Conservation (phyloP, 2,113 vertebrate species). For the Rana temporaria region DNA sequence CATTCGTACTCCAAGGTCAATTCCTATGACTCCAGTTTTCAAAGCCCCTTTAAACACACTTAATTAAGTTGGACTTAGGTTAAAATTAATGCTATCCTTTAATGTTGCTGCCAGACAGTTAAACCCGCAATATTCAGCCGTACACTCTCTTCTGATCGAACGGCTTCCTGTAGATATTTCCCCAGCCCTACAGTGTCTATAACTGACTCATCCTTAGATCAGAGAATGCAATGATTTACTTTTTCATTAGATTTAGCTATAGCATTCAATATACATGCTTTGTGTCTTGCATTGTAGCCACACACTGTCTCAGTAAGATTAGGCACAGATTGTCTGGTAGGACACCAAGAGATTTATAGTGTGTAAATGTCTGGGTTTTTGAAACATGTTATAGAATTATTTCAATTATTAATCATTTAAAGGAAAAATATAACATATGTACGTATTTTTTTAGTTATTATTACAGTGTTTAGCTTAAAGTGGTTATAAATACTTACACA, state of each 20-base stretch:
- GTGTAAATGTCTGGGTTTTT: too few relatives aligned
- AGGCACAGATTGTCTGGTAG: too few relatives aligned
- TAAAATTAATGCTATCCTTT: constrained; percentile 52
- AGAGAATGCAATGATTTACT: constrained; percentile 32
- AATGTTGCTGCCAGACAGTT: constrained; percentile 45
- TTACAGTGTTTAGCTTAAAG: too few relatives aligned
- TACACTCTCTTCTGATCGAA: constrained; percentile 37
- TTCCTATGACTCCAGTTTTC: constrained; percentile 22
- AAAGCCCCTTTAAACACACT: constrained; percentile 45
- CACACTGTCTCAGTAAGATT: background rate
- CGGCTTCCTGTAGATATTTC: constrained; percentile 44
- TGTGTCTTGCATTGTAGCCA: background rate
- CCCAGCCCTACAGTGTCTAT: background rate
- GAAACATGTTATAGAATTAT: too few relatives aligned
- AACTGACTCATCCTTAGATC: constrained; percentile 46
- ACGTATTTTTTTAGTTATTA: too few relatives aligned
- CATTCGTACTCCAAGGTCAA: constrained; percentile 44
- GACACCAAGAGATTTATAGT: too few relatives aligned
- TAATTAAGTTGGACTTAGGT: constrained; percentile 54
- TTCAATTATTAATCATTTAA: too few relatives aligned
- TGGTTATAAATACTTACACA: too few relatives aligned
- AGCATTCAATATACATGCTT: background rate
- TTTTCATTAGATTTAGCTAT: constrained; percentile 27
- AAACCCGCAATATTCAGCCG: constrained; percentile 31
- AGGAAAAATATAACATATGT: too few relatives aligned